Conservation (phyloP, 2,888 invertebrate genomes). For the Xanthia togata region DNA sequence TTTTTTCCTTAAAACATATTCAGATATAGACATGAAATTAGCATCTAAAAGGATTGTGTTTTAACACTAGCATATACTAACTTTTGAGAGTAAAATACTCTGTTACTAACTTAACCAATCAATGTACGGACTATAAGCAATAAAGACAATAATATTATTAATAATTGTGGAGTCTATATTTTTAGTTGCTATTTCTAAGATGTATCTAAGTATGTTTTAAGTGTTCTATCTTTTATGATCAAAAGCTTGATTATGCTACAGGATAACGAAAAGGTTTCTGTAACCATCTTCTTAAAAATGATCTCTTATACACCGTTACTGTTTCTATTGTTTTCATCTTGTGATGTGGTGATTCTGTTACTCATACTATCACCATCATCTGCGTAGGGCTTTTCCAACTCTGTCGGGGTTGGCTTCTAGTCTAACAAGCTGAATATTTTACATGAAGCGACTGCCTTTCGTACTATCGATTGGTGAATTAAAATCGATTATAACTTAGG, state of each 20-base stretch:
- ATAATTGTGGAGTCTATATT: constrained; percentile 39
- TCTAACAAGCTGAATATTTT: too few relatives aligned
- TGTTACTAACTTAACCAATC: constrained; percentile 6
- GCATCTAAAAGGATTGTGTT: constrained; percentile 7
- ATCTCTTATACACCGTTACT: constrained; percentile 66
- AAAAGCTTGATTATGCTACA: constrained; percentile 48
- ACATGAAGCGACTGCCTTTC: too few relatives aligned
- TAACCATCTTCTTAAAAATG: constrained; percentile 57
- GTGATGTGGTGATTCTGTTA: not conserved
- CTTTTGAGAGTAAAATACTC: not conserved
- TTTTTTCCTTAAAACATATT: constrained; percentile 59
- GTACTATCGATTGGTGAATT: not conserved
- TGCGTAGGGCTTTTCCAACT: too few relatives aligned
- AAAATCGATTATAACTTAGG: not conserved
- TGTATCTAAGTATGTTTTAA: constrained; percentile 66
- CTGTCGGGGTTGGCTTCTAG: too few relatives aligned
- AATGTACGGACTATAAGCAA: constrained; percentile 42
- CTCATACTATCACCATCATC: not conserved
- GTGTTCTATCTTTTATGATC: constrained; percentile 33
- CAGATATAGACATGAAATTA: constrained; percentile 48
- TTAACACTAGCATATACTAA: not conserved
- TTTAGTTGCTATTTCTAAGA: constrained; percentile 42
- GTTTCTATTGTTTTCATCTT: constrained; percentile 13
- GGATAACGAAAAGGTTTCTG: constrained; percentile 72
- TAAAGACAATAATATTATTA: constrained; percentile 58